These are phyloP conservation scores for Drosophila lacertosa DNA, from an alignment of 1,140 invertebrate species.

Conservation along the genomic window DNA sequence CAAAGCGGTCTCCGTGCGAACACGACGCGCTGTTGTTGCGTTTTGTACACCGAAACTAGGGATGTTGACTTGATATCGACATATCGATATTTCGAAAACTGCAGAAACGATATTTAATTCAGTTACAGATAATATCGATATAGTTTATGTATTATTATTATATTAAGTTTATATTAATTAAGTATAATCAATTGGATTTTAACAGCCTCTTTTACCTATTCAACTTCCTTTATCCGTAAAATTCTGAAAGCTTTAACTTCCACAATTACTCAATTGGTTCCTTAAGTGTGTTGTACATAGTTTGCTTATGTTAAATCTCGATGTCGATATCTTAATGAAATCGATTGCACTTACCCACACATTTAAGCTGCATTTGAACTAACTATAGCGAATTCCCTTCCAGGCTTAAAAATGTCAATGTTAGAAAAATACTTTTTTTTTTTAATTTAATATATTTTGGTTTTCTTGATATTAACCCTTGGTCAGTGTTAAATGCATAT, in stretches of 20 bases:
- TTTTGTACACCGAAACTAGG: constrained; percentile 35
- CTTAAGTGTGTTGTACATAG: too few relatives aligned
- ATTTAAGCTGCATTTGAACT: neutral
- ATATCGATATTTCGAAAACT: neutral
- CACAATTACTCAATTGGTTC: neutral
- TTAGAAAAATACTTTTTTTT: too few relatives aligned
- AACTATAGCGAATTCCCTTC: neutral
- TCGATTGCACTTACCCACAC: neutral
- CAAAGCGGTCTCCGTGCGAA: constrained; percentile 39
- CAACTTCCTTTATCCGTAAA: neutral
- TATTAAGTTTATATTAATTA: neutral
- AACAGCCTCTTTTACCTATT: neutral
- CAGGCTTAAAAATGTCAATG: too few relatives aligned
- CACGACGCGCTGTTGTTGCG: constrained; percentile 42
- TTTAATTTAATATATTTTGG: too few relatives aligned
- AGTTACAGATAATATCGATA: constrained; percentile 15
- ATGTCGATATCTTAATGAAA: neutral
- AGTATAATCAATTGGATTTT: neutral
- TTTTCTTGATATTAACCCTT: neutral
- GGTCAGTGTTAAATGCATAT: too few relatives aligned
- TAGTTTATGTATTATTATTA: neutral
- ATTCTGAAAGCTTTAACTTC: neutral
- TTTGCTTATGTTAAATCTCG: neutral
- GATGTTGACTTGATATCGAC: constrained; percentile 10
- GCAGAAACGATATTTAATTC: neutral